Conservation (phyloP, 2,113 vertebrate species). For the Chrysochloris asiatica region DNA sequence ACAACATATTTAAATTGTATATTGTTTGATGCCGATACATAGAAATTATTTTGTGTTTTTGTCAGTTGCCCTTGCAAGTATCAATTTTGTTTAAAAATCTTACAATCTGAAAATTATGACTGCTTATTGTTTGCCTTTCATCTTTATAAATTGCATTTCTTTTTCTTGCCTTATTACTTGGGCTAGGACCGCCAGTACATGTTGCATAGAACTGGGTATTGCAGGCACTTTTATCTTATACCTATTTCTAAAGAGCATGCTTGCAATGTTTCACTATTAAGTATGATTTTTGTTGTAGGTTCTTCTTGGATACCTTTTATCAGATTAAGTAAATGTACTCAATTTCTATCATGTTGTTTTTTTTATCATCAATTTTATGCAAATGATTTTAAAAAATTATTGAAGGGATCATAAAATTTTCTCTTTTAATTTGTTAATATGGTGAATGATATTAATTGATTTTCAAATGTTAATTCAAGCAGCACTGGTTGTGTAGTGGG, state of each 20-base stretch:
- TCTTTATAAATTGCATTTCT: neutral
- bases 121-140: neutral
- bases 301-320: neutral
- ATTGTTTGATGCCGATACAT: neutral
- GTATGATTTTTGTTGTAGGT: neutral
- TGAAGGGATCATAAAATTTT: neutral
- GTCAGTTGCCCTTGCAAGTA: constrained; percentile 7
- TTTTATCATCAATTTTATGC: neutral
- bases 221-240: neutral
- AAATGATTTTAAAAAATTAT: neutral
- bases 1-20: neutral
- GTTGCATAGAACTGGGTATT: neutral
- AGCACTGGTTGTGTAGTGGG: too few species aligned
- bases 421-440: neutral
- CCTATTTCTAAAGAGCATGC: neutral
- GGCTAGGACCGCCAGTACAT: neutral
- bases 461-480: neutral
- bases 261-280: neutral
- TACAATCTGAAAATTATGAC: neutral
- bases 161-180: neutral
- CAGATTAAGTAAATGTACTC: neutral
- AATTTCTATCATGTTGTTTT: neutral
- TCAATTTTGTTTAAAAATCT: constrained; percentile 9
- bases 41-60: constrained; percentile 10
- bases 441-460: neutral